phyloP scores from a whole-genome alignment of 1,140 invertebrate species.

The Drosophila melanica region DNA sequence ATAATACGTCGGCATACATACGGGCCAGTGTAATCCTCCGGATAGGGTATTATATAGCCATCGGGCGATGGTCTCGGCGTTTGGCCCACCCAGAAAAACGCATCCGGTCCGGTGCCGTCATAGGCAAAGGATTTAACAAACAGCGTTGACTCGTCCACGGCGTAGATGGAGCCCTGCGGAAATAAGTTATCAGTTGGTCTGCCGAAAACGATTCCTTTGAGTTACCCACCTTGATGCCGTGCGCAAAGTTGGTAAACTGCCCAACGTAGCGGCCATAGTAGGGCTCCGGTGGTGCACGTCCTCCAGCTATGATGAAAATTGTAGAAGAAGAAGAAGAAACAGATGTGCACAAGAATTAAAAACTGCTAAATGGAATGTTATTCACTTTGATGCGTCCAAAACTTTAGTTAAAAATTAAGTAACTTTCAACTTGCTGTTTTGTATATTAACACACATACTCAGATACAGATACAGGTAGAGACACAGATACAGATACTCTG shows the following conservation, averaged over 20 bases:
- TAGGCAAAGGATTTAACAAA: slow-evolving; percentile 94
- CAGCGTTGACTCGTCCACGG: slow-evolving; percentile 93
- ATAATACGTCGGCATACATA: slow-evolving; percentile 83
- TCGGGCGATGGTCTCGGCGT: slow-evolving; percentile 89
- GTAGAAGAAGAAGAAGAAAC: background rate
- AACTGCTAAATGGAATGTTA: slow-evolving; percentile 15
- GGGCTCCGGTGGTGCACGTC: slow-evolving; percentile 85
- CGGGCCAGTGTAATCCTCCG: slow-evolving; percentile 90
- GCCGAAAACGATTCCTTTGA: background rate
- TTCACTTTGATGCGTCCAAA: slow-evolving; percentile 29
- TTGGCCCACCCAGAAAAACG: slow-evolving; percentile 95
- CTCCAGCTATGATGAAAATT: slow-evolving; percentile 50
- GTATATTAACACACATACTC: too few relatives aligned
- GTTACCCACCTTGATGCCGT: slow-evolving; percentile 86
- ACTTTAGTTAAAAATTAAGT: slow-evolving; percentile 11
- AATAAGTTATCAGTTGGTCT: background rate
- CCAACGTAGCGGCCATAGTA: slow-evolving; percentile 92
- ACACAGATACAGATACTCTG: background rate
- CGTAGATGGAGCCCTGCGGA: slow-evolving; percentile 89
- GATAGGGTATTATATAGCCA: slow-evolving; percentile 93
- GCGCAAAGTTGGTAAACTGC: slow-evolving; percentile 88
- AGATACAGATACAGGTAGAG: background rate
- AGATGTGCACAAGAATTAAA: background rate
- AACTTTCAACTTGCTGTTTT: background rate
- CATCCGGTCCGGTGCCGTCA: slow-evolving; percentile 92